Evolutionary conservation across 30 jellyfish, hydroid and myxozoan species (phyloP).

Genomic region (Cassiopea xamachana): DNA sequence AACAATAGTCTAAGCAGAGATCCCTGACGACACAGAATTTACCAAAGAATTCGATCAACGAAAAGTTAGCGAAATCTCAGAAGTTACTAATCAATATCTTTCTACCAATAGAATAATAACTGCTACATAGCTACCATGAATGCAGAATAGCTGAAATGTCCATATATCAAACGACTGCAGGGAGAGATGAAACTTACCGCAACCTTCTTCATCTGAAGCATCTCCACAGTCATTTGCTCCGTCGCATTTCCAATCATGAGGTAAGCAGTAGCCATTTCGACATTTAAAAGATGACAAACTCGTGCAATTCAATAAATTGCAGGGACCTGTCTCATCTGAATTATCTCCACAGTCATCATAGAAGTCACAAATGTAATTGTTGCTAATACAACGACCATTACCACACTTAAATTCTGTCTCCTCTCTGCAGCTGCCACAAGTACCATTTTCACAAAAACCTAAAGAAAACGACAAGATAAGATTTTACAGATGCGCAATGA

Average conservation of each 20-base stretch:
- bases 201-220: constrained; percentile 78
- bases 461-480: background rate
- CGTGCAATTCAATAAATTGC: constrained; percentile 48
- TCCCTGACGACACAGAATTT: too few species aligned
- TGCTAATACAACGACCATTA: constrained; percentile 81
- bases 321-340: constrained; percentile 83
- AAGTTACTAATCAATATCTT: too few species aligned
- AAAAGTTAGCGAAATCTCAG: too few species aligned
- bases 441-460: constrained; percentile 60
- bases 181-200: constrained; percentile 76
- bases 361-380: constrained; percentile 84
- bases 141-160: too few species aligned
- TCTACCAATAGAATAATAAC: too few species aligned
- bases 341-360: constrained; percentile 94
- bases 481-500: too few species aligned
- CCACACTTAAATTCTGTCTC: constrained; percentile 83
- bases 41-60: too few species aligned
- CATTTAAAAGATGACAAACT: constrained; percentile 43
- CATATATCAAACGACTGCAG: too few species aligned
- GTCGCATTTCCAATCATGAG: constrained; percentile 81
- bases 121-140: too few species aligned
- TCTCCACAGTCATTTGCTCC: constrained; percentile 90
- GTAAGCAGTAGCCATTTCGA: constrained; percentile 70
- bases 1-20: too few species aligned
- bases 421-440: constrained; percentile 70